Evolutionary conservation across 2,797 vertebrate genomes (phyloP), one percentile per base, ranked within the genome.

Genomic region (Paramormyrops hopkinsi): DNA sequence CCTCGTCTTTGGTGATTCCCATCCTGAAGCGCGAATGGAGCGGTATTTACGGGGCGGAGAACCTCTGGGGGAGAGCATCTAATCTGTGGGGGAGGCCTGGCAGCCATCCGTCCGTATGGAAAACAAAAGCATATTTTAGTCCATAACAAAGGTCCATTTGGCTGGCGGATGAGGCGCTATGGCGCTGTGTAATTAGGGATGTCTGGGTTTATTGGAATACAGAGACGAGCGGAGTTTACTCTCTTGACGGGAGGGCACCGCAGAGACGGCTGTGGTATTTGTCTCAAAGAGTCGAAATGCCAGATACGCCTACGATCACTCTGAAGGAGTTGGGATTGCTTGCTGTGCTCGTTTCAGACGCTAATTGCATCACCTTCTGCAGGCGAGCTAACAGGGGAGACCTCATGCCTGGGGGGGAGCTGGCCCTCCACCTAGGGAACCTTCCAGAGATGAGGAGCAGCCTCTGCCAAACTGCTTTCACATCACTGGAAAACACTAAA

Each of bases 131-230:
- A 65, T 50, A 76, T 79, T 44, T 50, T 11, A 76, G 73, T 82
- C 22, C 54, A 33, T 41, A 54, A 53, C 14, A 25, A 48, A 54
- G n/a, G 50, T 76, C 44, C 25, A 19, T 82, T 41, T 79, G 69
- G 9, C 22, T 83, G 33, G 33, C 9, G 33, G 29, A 44, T 9
- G 17, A 54, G 9, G 46, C 17, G 3, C 7, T 2, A 89, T 11
- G 48, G 51, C 1, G 41, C 51, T 12, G 50, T 37, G 65, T 17
- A 82, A 90, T 88, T 90, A 88, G 79, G 65, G 85, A 83, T 17
- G 22, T 59, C 86, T 82, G 65, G 69, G 41, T 56, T 83, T n/a
- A 88, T 73, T 88, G 65, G 73, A 59, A 89, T 50, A 19, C 73
- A 62, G 17, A 88, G 7, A 59, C 33, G 53, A 50, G 84, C 12